Conservation (phyloP, 2,888 invertebrate species). For the Hipparchia sbordonii region DNA sequence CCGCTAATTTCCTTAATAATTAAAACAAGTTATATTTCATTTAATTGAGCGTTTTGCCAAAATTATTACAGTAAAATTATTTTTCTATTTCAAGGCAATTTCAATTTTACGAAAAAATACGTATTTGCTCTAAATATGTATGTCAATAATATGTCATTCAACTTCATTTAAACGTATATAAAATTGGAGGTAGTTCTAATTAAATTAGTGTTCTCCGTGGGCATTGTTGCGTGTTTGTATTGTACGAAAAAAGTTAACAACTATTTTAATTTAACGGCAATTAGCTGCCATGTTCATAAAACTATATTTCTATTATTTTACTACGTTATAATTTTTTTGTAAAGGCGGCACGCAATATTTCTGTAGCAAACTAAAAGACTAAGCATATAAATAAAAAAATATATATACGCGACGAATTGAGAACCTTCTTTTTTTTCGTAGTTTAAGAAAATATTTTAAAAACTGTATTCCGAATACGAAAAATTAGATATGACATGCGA, state of each 20-base stretch:
- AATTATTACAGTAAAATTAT: not conserved
- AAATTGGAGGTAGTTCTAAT: not conserved
- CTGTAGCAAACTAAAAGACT: not conserved
- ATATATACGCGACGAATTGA: too few species aligned
- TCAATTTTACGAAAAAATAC: too few species aligned
- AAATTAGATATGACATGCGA: too few species aligned
- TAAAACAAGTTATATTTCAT: too few species aligned
- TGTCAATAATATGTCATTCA: too few species aligned
- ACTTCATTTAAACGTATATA: too few species aligned
- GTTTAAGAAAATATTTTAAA: too few species aligned
- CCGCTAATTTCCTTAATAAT: too few species aligned
- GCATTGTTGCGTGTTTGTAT: not conserved
- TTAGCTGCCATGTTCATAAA: not conserved
- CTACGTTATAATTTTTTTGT: not conserved
- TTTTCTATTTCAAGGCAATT: not conserved
- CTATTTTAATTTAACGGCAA: constrained; percentile 9
- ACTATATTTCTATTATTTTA: not conserved
- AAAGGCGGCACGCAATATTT: not conserved
- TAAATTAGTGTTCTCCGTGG: constrained; percentile 2
- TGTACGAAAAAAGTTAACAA: constrained; percentile 8
- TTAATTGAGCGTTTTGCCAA: too few species aligned
- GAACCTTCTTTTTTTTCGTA: too few species aligned
- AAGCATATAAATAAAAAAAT: not conserved
- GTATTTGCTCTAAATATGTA: too few species aligned
- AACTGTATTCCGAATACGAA: too few species aligned